Conservation (phyloP, 2,113 vertebrate genomes). For the Elaphurus davidianus region DNA sequence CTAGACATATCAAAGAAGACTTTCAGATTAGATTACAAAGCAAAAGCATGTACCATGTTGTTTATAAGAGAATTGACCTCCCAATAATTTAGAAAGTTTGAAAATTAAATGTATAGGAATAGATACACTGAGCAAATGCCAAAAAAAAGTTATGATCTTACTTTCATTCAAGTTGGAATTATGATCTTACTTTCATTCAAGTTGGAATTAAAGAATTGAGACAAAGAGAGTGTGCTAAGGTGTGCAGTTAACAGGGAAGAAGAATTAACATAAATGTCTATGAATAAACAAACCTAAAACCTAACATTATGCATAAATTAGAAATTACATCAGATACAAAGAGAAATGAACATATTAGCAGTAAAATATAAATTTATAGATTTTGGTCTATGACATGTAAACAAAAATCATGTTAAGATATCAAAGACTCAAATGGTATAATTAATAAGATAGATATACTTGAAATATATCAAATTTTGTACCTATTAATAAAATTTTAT, state of each 20-base stretch:
- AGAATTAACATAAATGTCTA: neutral
- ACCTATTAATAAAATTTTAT: neutral
- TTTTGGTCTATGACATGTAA: neutral
- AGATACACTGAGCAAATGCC: neutral
- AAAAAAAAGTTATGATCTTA: neutral
- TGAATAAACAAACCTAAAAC: neutral
- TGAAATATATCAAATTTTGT: neutral
- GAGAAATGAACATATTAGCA: neutral
- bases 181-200: neutral
- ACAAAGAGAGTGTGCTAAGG: neutral
- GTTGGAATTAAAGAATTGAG: neutral
- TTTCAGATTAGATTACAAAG: neutral
- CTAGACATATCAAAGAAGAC: neutral
- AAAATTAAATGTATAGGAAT: neutral
- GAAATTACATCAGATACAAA: neutral
- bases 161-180: neutral
- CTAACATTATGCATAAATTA: neutral
- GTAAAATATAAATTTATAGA: neutral
- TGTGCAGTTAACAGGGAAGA: neutral
- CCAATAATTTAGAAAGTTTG: neutral
- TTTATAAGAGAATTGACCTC: neutral
- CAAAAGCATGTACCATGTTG: neutral
- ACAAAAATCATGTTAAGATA: neutral
- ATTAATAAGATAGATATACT: neutral
- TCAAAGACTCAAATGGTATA: neutral